phyloP scores from a whole-genome alignment of 2,888 invertebrate genomes.

The Hypolimnas misippus region DNA sequence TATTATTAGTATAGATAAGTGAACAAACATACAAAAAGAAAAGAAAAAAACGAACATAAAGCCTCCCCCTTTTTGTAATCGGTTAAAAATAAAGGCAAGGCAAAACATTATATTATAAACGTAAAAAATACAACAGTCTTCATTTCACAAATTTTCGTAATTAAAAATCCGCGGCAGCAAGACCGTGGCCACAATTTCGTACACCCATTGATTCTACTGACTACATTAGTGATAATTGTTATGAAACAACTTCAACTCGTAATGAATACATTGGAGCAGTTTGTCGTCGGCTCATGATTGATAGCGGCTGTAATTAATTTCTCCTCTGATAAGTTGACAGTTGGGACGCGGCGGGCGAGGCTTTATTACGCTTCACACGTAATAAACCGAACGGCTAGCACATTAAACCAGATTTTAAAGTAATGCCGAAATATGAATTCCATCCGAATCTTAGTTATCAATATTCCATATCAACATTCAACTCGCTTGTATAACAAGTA shows the following conservation, averaged over 20 bases:
- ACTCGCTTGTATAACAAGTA: background rate
- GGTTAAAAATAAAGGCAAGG: no score
- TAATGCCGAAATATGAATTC: conserved; percentile 2
- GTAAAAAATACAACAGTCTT: no score
- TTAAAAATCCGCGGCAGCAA: background rate
- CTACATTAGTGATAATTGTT: conserved; percentile 21
- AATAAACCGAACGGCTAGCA: conserved; percentile 43
- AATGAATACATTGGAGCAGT: conserved; percentile 56
- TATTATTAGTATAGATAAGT: no score
- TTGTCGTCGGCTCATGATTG: conserved; percentile 62
- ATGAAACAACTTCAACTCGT: conserved; percentile 33
- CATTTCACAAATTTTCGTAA: no score
- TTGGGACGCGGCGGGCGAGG: conserved; percentile 53
- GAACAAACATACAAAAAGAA: no score
- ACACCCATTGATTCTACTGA: background rate
- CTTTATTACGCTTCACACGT: conserved; percentile 56
- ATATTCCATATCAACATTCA: background rate
- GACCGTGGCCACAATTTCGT: background rate
- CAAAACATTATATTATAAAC: no score
- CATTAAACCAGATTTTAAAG: conserved; percentile 35
- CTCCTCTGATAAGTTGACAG: conserved; percentile 69
- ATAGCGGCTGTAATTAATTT: conserved; percentile 69
- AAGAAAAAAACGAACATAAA: no score
- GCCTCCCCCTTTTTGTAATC: no score
- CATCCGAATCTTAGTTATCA: background rate